Evolutionary conservation across 2,888 invertebrate species (phyloP), one percentile per base, ranked within the genome.

Genomic region (Thecocarcelia acutangulata): DNA sequence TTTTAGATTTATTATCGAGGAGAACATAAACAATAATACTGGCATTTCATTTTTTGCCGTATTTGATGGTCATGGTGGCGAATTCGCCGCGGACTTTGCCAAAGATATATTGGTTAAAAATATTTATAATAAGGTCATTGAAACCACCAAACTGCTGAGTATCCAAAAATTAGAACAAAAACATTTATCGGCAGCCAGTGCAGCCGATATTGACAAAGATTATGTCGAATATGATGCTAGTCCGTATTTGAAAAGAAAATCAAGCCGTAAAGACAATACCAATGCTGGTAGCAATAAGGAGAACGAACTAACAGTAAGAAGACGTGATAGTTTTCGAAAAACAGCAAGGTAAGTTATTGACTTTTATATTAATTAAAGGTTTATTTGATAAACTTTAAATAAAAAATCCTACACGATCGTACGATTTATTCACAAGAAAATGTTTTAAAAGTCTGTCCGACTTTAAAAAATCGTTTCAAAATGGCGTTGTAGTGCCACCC

Each of bases 41-140:
- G 96, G 95, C 21, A 94, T 97, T 69, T 95, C 97, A 19, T 92
- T 98, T 77, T 97, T 96, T 91, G 97, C 97, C 54, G 95, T 98
- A 85, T 98, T 97, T 90, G 98, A 98, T 91, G 98, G 98, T 0
- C 98, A 98, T 90, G 98, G 98, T 64, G 98, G 98, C 48, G 97
- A 97, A 92, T 96, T 96, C 92, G 97, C 97, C 66, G 97, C 97
- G 19, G 96, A 97, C 89, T 98, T 96, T 91, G 97, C 97, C 66
- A 95, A 96, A 89, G 97, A 97, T 86, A 95, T 96, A 85, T 92
- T 98, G 17, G 94, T 97, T 83, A 94, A 95, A 88, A 96, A 94
- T 88, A 92, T 97, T 64, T 94, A 93, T 86, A 94, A 94, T 87
- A 96, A 95, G 91, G 93, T 96, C 56, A 92, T 94, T 33, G 95